phyloP scores from a whole-genome alignment of 23 tunicate genomes.

The Halocynthia aurantium region DNA sequence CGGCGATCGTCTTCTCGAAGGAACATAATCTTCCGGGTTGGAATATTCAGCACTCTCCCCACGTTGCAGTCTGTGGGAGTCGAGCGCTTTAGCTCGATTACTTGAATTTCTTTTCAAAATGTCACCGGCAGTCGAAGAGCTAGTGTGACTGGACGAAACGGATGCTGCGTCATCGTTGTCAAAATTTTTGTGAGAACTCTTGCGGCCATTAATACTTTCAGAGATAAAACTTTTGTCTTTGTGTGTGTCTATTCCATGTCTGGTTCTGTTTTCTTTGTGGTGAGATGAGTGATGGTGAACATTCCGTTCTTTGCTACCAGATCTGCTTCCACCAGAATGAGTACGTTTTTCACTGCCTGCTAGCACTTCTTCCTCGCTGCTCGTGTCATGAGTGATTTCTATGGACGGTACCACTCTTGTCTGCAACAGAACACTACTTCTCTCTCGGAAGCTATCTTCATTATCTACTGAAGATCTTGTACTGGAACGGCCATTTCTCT shows the following conservation, averaged over 20 bases:
- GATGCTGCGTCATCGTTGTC: conserved; percentile 10
- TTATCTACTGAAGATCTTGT: neutral
- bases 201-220: neutral
- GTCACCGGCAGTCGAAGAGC: neutral
- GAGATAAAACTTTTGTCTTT: neutral
- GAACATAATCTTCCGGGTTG: conserved; percentile 3
- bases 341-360: neutral
- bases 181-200: conserved; percentile 1
- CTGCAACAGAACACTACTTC: neutral
- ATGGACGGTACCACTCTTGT: conserved; percentile 54
- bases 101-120: conserved; percentile 1
- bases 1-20: neutral
- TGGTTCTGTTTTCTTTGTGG: neutral
- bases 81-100: neutral
- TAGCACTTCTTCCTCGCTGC: conserved; percentile 38
- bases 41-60: conserved; percentile 9
- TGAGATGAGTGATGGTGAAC: neutral
- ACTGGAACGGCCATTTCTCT: neutral
- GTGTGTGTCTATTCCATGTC: too few species aligned
- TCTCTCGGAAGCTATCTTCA: neutral
- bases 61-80: neutral
- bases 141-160: conserved; percentile 6
- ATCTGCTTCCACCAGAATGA: conserved; percentile 1
- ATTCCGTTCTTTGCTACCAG: neutral
- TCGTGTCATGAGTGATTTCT: conserved; percentile 58